Conservation (phyloP, 2,888 invertebrate species). For the Caenorhabditis zanzibari region DNA sequence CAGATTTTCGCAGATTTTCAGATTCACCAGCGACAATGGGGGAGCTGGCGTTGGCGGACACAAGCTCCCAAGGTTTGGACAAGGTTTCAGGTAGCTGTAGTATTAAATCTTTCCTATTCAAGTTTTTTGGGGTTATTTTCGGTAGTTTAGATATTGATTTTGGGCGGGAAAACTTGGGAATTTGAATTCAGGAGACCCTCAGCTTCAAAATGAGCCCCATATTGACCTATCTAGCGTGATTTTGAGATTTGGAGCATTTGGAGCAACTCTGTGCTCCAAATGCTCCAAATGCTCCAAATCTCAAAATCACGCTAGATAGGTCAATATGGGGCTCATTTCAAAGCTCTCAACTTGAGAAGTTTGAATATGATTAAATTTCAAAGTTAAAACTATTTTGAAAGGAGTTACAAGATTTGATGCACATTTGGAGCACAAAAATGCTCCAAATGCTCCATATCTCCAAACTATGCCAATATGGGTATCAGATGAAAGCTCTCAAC, state of each 20-base stretch:
- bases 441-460: slow-evolving; percentile 7
- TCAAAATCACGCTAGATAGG: too few species aligned
- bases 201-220: slow-evolving; percentile 12
- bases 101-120: slow-evolving; percentile 34
- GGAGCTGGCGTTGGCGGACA: slow-evolving; percentile 6
- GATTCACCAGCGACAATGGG: slow-evolving; percentile 46
- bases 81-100: slow-evolving; percentile 63
- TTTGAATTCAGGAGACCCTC: neutral
- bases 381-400: neutral
- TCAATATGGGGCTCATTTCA: too few species aligned
- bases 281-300: neutral
- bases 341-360: too few species aligned
- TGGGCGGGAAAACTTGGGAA: neutral
- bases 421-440: slow-evolving; percentile 7
- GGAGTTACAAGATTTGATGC: neutral
- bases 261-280: neutral
- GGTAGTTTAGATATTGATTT: neutral
- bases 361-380: neutral
- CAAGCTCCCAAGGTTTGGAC: slow-evolving; percentile 60
- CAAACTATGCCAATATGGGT: slow-evolving; percentile 4
- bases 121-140: slow-evolving; percentile 10
- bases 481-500: slow-evolving; percentile 3
- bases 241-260: neutral
- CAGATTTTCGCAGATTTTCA: slow-evolving; percentile 19
- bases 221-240: neutral